Evolutionary conservation across 2,113 vertebrate genomes (phyloP), one percentile per base, ranked within the genome.

Genomic region (Nerophis ophidion): DNA sequence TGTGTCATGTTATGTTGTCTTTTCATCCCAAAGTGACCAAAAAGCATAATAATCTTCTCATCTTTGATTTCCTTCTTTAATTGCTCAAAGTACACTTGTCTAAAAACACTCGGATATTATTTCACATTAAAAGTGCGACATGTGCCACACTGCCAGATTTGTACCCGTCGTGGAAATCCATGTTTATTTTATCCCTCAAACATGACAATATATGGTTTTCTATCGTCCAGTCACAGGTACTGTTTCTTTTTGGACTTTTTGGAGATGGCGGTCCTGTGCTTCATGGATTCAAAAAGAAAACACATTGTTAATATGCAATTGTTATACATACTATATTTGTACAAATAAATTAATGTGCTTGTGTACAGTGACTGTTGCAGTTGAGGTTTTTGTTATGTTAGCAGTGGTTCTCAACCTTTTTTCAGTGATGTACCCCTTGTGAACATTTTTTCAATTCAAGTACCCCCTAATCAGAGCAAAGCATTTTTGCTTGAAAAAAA

Each of bases 281-380:
- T 82, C 66, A 44, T 82, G 69, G 79, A 83, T 74, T 74, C 5
- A 57, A 78, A 70, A 61, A 75, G 80, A 82, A 69, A 80, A 79
- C 49, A 81, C 77, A 73, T 72, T 80, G 79, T 88, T 89, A 75
- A 90, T 91, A 91, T 90, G 89, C 89, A 91, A 91, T 91, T 91
- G 89, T 90, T 85, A 90, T 90, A 90, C 84, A 89, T 89, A 90
- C 74, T 91, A 91, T 91, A 91, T 91, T 91, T 91, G 89, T 91
- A 90, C 87, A 86, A 91, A 91, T 91, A 91, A 90, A 90, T 86
- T 80, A 79, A 84, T 83, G 86, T 91, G 81, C 71, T 85, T 89
- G 89, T 91, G 81, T 84, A 81, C 78, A 86, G 75, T 84, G 74
- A 71, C 16, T n/a, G 17, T 33, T 49, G 40, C 60, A 55, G 66